phyloP scores from a whole-genome alignment of 2,888 invertebrate genomes.

The Pardosa pseudoannulata region DNA sequence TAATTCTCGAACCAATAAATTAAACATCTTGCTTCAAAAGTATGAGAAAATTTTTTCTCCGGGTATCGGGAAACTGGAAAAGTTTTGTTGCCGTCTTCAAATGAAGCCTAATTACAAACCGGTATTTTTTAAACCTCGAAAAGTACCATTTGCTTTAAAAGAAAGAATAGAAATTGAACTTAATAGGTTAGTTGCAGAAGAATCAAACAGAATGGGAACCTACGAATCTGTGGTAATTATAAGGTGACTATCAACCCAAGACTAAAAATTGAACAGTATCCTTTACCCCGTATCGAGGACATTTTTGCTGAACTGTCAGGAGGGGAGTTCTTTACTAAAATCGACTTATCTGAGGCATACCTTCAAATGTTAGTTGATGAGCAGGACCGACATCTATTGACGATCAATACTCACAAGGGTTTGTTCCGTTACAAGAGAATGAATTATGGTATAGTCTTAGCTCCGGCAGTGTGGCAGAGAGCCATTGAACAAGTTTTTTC shows the following conservation, averaged over 20 bases:
- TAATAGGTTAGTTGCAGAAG: constrained; percentile 40
- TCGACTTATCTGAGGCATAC: constrained; percentile 76
- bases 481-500: neutral
- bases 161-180: constrained; percentile 51
- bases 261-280: constrained; percentile 75
- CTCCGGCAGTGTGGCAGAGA: constrained; percentile 76
- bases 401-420: constrained; percentile 77
- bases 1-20: constrained; percentile 53
- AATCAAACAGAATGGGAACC: constrained; percentile 61
- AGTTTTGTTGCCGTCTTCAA: constrained; percentile 52
- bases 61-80: constrained; percentile 49
- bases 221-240: constrained; percentile 77
- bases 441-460: constrained; percentile 76
- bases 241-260: constrained; percentile 74
- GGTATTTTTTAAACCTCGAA: constrained; percentile 51
- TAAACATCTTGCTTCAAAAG: constrained; percentile 49
- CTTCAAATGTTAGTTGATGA: constrained; percentile 76
- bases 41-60: constrained; percentile 46
- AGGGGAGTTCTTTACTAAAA: constrained; percentile 74
- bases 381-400: constrained; percentile 75
- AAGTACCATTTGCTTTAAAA: constrained; percentile 52
- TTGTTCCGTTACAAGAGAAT: constrained; percentile 76
- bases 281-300: constrained; percentile 69
- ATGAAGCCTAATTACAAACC: constrained; percentile 51
- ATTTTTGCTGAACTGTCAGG: constrained; percentile 34